These are phyloP conservation scores for Equus przewalskii DNA, from an alignment of 2,113 vertebrate species.

Conservation along the genomic window DNA sequence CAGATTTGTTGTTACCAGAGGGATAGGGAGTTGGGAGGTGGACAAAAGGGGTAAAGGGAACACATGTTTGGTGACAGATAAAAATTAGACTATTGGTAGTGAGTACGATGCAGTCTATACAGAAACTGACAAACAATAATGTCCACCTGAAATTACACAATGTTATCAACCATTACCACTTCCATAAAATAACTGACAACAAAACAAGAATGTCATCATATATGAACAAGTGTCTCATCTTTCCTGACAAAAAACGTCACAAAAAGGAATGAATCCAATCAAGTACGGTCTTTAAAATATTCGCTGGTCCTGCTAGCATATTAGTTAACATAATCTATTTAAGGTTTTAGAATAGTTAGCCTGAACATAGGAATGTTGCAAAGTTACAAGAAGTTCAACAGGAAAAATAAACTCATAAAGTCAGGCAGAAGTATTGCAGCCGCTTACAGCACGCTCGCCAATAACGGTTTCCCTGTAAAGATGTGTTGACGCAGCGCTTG, in stretches of 20 bases:
- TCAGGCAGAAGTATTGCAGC: neutral
- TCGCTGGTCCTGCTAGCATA: neutral
- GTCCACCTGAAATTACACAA: too few species aligned
- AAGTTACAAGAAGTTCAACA: neutral
- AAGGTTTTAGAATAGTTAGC: slow-evolving; percentile 39
- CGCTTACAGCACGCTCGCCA: neutral
- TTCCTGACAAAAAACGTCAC: slow-evolving; percentile 27
- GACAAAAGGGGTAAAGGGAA: too few species aligned
- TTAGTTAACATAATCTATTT: slow-evolving; percentile 43
- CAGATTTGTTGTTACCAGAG: too few species aligned
- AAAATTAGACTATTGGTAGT: too few species aligned
- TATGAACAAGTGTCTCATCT: slow-evolving; percentile 32
- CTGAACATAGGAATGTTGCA: neutral
- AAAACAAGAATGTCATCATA: slow-evolving; percentile 26
- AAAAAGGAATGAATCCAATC: slow-evolving; percentile 40
- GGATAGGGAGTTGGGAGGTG: too few species aligned
- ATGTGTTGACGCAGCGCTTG: neutral
- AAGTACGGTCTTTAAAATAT: neutral
- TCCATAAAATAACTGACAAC: too few species aligned
- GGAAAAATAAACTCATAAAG: slow-evolving; percentile 57
- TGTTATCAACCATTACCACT: too few species aligned
- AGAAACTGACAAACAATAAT: too few species aligned
- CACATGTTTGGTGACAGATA: too few species aligned
- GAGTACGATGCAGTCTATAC: too few species aligned
- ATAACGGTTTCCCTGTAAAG: slow-evolving; percentile 51